Evolutionary conservation across 2,888 invertebrate species (phyloP), one percentile per base, ranked within the genome.

Genomic region (Sicus ferrugineus): DNA sequence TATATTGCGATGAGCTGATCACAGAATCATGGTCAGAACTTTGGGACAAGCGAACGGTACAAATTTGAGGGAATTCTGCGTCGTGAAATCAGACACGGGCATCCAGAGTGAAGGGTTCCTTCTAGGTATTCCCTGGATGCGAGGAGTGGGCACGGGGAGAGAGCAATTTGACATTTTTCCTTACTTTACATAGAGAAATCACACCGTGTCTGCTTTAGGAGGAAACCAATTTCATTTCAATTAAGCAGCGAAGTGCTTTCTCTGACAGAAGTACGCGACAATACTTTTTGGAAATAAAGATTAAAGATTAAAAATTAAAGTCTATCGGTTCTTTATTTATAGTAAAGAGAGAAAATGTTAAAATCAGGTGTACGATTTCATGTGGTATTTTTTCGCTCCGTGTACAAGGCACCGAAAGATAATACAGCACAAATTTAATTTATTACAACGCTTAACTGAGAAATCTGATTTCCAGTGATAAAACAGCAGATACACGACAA

Each of bases 371-470:
- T n/a, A n/a, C n/a, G n/a, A n/a, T n/a, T n/a, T n/a, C n/a, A n/a
- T n/a, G n/a, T n/a, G n/a, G n/a, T n/a, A n/a, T n/a, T n/a, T n/a
- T n/a, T n/a, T n/a, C n/a, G n/a, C n/a, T n/a, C n/a, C 38, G 46
- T 46, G 19, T 46, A 19, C 46, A 46, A 34, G 4, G n/a, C 28
- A 50, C 30, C 28, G 31, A 64, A 56, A 50, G 26, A 42, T 26
- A 66, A 54, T 21, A 65, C 23, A 52, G 26, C n/a, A 52, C 19
- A 66, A 42, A 42, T 66, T 54, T 54, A 54, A 66, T 66, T 66
- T 66, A 66, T 66, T 66, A 54, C 65, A 66, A 66, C 56, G 31
- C 34, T 66, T 66, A 66, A 66, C 34, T 65, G 42, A 65, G 54
- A 65, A 52, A 54, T 54, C 56, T 54, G 65, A 66, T 66, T 66